phyloP scores from a whole-genome alignment of 2,888 invertebrate genomes.

The Pherbina coryleti region DNA sequence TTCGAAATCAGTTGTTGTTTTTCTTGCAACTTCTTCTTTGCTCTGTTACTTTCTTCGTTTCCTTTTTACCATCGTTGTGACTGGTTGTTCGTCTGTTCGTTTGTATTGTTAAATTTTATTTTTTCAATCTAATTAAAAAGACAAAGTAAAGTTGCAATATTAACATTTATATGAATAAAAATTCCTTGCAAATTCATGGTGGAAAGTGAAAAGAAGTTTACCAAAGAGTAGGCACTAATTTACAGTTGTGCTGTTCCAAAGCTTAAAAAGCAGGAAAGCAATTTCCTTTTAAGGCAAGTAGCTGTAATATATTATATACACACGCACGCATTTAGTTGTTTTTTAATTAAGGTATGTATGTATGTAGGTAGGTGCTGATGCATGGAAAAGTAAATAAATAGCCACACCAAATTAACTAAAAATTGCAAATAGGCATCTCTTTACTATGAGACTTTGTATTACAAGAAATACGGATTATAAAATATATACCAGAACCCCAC shows the following conservation, averaged over 20 bases:
- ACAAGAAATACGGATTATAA: no score
- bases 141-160: neutral
- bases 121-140: neutral
- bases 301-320: conserved; percentile 22
- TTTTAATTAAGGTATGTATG: conserved; percentile 15
- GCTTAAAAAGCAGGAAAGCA: neutral
- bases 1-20: conserved; percentile 7
- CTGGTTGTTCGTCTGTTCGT: conserved; percentile 31
- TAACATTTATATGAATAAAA: neutral
- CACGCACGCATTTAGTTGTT: conserved; percentile 7
- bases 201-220: neutral
- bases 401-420: conserved; percentile 12
- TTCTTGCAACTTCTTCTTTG: conserved; percentile 32
- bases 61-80: conserved; percentile 17
- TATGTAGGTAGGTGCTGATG: conserved; percentile 5
- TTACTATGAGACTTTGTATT: neutral
- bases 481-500: no score
- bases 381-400: conserved; percentile 11
- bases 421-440: neutral
- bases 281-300: conserved; percentile 45
- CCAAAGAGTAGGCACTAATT: neutral
- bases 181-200: neutral
- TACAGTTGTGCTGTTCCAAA: neutral
- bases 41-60: conserved; percentile 40
- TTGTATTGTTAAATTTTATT: neutral